Conservation (phyloP, 1,140 invertebrate genomes). For the Panagrolaimus sp. region DNA sequence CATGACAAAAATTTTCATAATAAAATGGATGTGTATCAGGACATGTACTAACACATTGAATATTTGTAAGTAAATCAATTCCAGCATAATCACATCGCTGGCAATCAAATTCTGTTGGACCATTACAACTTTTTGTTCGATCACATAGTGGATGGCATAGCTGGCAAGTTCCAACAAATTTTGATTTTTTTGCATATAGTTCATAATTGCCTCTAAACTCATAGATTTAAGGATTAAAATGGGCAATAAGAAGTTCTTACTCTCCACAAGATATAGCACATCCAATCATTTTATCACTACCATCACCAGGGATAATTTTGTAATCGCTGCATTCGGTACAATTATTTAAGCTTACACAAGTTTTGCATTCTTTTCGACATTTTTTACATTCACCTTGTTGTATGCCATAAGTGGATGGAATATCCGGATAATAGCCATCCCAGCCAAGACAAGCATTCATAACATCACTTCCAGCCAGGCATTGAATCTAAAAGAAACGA, state of each 20-base stretch:
- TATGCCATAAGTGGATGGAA: background rate
- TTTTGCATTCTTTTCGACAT: background rate
- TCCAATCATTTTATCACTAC: background rate
- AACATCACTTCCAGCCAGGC: background rate
- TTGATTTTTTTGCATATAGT: background rate
- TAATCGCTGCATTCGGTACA: background rate
- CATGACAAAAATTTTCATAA: background rate
- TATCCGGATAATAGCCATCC: background rate
- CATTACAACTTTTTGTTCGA: background rate
- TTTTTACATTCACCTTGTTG: background rate
- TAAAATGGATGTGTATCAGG: background rate
- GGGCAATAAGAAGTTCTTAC: too few relatives aligned
- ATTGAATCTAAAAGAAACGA: background rate
- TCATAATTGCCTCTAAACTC: background rate
- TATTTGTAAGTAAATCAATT: background rate
- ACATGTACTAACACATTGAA: background rate
- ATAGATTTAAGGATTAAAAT: too few relatives aligned
- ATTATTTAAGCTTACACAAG: background rate
- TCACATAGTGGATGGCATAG: slow-evolving; percentile 1
- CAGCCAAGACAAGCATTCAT: background rate
- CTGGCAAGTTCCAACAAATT: background rate
- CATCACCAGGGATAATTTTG: background rate
- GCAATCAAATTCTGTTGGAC: background rate
- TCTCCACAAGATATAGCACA: background rate
- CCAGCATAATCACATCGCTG: background rate